phyloP scores from a whole-genome alignment of 2,797 vertebrate genomes.

The Aplochiton taeniatus region DNA sequence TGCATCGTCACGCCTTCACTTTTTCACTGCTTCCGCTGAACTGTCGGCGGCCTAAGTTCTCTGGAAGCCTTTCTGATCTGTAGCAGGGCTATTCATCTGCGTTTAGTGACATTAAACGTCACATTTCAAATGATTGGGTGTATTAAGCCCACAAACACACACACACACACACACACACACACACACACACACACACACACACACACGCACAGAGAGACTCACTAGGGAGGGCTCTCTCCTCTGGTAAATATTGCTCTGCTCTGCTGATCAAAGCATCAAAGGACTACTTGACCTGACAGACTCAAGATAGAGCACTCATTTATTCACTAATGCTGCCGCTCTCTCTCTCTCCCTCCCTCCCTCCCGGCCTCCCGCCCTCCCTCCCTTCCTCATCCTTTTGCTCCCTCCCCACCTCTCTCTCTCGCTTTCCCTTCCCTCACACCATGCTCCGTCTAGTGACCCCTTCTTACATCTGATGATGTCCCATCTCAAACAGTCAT shows the following conservation, averaged over 20 bases:
- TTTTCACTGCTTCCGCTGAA: too few species aligned
- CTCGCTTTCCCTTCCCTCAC: too few species aligned
- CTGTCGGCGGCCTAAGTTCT: too few species aligned
- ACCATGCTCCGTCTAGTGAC: too few species aligned
- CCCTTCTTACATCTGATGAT: too few species aligned
- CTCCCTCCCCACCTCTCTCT: conserved; percentile 12
- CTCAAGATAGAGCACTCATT: conserved; percentile 50
- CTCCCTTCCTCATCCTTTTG: neutral
- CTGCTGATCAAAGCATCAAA: conserved; percentile 54
- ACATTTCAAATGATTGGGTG: too few species aligned
- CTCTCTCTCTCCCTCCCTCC: conserved; percentile 11
- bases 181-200: conserved; percentile 8
- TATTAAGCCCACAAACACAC: neutral
- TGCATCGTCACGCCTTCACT: too few species aligned
- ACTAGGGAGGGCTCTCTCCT: conserved; percentile 5
- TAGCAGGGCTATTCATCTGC: too few species aligned
- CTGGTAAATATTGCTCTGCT: conserved; percentile 47
- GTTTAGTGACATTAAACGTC: too few species aligned
- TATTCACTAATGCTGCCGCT: conserved; percentile 41
- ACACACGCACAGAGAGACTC: conserved; percentile 16
- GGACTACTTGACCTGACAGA: conserved; percentile 63
- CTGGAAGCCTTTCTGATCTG: too few species aligned
- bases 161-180: neutral
- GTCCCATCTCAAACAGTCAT: too few species aligned
- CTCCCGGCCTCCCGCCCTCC: neutral